Base-by-base conservation (phyloP, 2,797 vertebrate genomes). In the Argyrosomus regius region DNA sequence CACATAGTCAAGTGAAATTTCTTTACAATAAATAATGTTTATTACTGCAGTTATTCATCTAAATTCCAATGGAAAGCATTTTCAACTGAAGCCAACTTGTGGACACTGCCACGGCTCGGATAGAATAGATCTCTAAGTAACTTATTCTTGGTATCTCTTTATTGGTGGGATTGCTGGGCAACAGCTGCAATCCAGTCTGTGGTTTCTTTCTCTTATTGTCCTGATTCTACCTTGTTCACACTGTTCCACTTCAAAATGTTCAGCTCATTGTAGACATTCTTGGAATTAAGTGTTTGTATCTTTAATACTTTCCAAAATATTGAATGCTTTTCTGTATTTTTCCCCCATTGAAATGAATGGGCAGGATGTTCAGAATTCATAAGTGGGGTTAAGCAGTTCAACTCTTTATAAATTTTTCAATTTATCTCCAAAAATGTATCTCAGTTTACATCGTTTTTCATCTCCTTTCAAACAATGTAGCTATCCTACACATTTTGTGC, bases 21-120 rank as follows among this genome's bases (percentile, higher is more conserved):
- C 59, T 87, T 82, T 80, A 88, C 80, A 91, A 89, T 92, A 92
- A 92, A 91, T 93, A 77, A 73, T 70, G 45, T 93, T 93, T 93
- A 93, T 92, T 93, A 87, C 75, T 82, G 80, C 84, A 77, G 49
- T 81, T 86, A 72, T 85, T 83, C 67, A 83, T 83, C 82, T 87
- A 78, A 86, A 77, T 80, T 85, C 35, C 80, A 80, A 79, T 77
- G 71, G 79, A 86, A 85, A 84, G 90, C 90, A 81, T 88, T 80
- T 90, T 50, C 67, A 71, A 18, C 74, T 72, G 56, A 56, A 86
- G 81, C 87, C 77, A 74, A 53, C 75, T 39, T 64, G 57, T 61
- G 62, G 45, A 65, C 80, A 45, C 66, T 2, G 72, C 85, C 80
- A 77, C 90, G 92, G 85, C 91, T 92, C 77, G 77, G 88, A 89